A percentile compares a stretch with the other conserved stretches of the same genome.
These are phyloP conservation scores for Uloborus diversus DNA, from an alignment of 1,140 invertebrate species.

Conservation along the genomic window DNA sequence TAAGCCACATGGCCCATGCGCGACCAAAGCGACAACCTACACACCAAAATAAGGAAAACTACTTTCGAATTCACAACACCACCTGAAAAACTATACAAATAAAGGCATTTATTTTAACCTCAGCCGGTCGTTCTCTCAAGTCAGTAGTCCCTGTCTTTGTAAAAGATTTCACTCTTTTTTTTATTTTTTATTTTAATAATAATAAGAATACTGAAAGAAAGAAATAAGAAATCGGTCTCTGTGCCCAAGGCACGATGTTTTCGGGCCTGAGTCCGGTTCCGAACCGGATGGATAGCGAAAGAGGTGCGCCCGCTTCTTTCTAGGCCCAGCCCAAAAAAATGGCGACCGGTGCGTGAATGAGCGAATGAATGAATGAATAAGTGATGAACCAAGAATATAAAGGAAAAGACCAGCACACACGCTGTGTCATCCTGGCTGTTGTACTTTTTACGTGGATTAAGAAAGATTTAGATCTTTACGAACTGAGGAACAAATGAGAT, in stretches of 20 bases:
- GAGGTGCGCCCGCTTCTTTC: not conserved
- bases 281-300: conserved; percentile 23
- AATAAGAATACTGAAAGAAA: too few relatives aligned
- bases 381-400: conserved; percentile 1
- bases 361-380: conserved; percentile 36
- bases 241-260: not conserved
- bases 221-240: too few relatives aligned
- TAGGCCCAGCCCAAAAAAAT: conserved; percentile 20
- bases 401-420: not conserved
- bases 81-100: conserved; percentile 42
- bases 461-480: too few relatives aligned
- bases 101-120: conserved; percentile 36
- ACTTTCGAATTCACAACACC: conserved; percentile 19
- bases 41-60: not conserved
- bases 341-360: conserved; percentile 4
- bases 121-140: conserved; percentile 5
- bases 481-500: too few relatives aligned
- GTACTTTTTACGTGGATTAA: too few relatives aligned
- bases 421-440: too few relatives aligned
- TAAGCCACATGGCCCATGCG: too few relatives aligned
- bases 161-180: not conserved
- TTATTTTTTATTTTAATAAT: conserved; percentile 35
- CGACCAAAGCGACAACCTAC: not conserved
- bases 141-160: conserved; percentile 32
- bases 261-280: not conserved